Evolutionary conservation across 2,797 vertebrate genomes (phyloP), one percentile per base, ranked within the genome.

Genomic region (Lacerta viridis): DNA sequence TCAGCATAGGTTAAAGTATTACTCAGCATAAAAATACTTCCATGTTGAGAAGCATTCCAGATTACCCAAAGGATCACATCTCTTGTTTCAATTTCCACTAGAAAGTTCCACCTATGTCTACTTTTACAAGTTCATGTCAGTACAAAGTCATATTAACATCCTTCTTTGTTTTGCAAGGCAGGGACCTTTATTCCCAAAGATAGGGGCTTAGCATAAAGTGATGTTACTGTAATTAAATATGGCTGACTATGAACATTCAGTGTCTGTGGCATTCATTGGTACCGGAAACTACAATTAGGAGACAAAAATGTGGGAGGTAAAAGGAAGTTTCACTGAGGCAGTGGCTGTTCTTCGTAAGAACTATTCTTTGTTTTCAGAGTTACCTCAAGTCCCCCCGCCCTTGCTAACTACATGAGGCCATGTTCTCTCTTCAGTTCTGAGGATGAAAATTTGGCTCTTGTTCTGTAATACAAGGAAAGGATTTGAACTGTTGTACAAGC

Each of bases 361-460:
- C 68, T 33, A 64, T 69, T 64, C 23, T 39, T 66, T 64, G 41
- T 86, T 59, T 88, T 80, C 83, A 85, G 18, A 80, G 29, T 78
- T 83, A 83, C 81, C 36, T 3, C 25, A 33, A 84, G 83, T 74
- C 84, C 76, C 23, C 76, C 4, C 6, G 15, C 8, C 7, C 39
- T 68, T 39, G 33, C 80, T 88, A 76, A 76, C 80, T 85, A n/a
- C 50, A 80, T 85, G 5, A 6, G 20, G 7, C 18, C 86, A 29
- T 29, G 79, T 71, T 87, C 72, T 90, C 15, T 79, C 85, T 59
- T 68, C 84, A 11, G n/a, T 89, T 79, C 88, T 46, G 46, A 83
- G 87, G 81, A 27, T 68, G 87, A 90, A 85, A 88, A 87, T 43
- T 43, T 2, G 85, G 10, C 20, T 66, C 6, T 77, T 71, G 68